These are phyloP conservation scores for Drosophila paranaensis DNA, from an alignment of 2,888 invertebrate genomes.

Conservation along the genomic window DNA sequence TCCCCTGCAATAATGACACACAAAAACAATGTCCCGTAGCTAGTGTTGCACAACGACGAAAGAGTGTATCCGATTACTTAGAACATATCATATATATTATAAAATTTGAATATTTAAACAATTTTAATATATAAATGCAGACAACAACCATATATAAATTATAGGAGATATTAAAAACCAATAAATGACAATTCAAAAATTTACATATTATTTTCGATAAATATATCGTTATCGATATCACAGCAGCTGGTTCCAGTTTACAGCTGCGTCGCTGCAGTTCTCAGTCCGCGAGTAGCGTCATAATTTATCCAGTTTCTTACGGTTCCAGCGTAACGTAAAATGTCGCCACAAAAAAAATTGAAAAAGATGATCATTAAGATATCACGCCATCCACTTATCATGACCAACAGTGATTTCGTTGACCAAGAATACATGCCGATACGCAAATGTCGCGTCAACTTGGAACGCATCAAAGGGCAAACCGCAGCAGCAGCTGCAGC, in stretches of 20 bases:
- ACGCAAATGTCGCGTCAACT: slow-evolving; percentile 74
- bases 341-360: slow-evolving; percentile 59
- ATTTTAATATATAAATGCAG: background rate
- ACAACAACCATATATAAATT: background rate
- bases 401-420: slow-evolving; percentile 25
- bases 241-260: slow-evolving; percentile 27
- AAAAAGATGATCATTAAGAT: slow-evolving; percentile 72
- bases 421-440: slow-evolving; percentile 52
- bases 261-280: slow-evolving; percentile 7
- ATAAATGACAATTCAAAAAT: background rate
- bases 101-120: background rate
- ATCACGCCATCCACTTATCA: slow-evolving; percentile 65
- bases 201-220: background rate
- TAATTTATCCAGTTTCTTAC: slow-evolving; percentile 1
- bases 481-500: background rate
- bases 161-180: background rate
- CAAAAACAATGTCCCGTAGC: slow-evolving; percentile 66
- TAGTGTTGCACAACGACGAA: slow-evolving; percentile 43
- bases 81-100: background rate
- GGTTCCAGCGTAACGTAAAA: background rate
- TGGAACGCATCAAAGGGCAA: slow-evolving; percentile 58
- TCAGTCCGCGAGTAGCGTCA: slow-evolving; percentile 22
- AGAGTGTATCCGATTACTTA: background rate
- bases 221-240: slow-evolving; percentile 36
- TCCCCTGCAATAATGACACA: slow-evolving; percentile 69